Base-by-base conservation (phyloP, 2,888 invertebrate genomes). In the Quadroppia sp. region DNA sequence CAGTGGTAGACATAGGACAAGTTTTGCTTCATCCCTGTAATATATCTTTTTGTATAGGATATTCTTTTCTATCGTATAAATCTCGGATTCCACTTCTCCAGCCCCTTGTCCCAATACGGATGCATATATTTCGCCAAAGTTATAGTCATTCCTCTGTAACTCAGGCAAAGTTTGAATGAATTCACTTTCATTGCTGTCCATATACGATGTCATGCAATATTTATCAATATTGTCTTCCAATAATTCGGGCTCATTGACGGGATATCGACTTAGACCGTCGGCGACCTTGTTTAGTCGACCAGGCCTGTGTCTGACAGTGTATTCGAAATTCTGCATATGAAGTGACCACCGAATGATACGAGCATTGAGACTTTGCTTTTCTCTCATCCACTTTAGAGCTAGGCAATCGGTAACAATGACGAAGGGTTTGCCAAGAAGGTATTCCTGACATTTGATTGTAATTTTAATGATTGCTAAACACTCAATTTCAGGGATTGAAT, bases 1-100 rank as follows among this genome's bases (percentile, higher is more conserved):
- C 0, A 48, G 11, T 0, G 79, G 78, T 0, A 78, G 56, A 13
- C 40, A 42, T 0, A 48, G 15, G n/a, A 64, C 67, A 1, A 72
- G n/a, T 15, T 23, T 9, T 15, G 9, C 2, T 11, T 23, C 53
- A 25, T 25, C 25, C 23, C 11, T 1, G 25, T 13, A 23, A 13
- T 53, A 1, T 1, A 25, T 23, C 25, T 25, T 25, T 6, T 25
- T 53, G 2, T 15, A 15, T 2, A 45, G 15, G 15, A 45, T 45
- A 13, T 15, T 15, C 11, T 45, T 15, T 45, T 45, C 45, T 15
- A 45, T 45, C 2, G 15, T 15, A 15, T 45, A 45, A 17, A 13
- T 45, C 2, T 45, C 45, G 15, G 11, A 45, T 45, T 11, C n/a
- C n/a, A n/a, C n/a, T n/a, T n/a, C n/a, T n/a, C n/a, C n/a, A n/a